These are phyloP conservation scores for Harlomillsia oculata DNA, from an alignment of 1,140 invertebrate species.

Conservation along the genomic window DNA sequence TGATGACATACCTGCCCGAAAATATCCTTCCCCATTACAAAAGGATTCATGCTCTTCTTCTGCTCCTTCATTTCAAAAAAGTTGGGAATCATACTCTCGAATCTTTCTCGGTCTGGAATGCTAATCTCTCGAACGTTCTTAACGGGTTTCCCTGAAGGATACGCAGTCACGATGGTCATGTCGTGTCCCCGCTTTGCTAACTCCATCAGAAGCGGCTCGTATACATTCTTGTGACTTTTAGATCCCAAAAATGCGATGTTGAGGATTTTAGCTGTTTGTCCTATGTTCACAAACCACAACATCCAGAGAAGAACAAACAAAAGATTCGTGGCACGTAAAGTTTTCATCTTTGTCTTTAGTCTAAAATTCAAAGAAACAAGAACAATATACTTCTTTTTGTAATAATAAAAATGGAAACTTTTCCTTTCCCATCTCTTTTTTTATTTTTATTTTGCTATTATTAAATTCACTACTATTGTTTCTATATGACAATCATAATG, in stretches of 20 bases:
- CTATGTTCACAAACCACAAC: too few relatives aligned
- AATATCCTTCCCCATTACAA: background rate
- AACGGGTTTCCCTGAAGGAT: background rate
- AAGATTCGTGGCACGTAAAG: too few relatives aligned
- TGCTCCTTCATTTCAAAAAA: conserved; percentile 11
- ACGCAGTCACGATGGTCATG: conserved; percentile 40
- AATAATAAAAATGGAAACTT: too few relatives aligned
- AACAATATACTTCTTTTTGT: too few relatives aligned
- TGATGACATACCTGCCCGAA: conserved; percentile 4
- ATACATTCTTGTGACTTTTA: conserved; percentile 41
- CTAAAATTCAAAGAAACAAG: too few relatives aligned
- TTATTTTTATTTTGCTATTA: too few relatives aligned
- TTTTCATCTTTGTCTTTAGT: too few relatives aligned
- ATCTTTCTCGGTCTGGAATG: background rate
- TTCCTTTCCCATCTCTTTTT: too few relatives aligned
- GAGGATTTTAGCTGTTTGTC: conserved; percentile 37
- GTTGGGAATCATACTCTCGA: background rate
- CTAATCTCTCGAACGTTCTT: conserved; percentile 17
- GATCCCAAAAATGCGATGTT: conserved; percentile 39
- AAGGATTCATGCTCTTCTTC: background rate
- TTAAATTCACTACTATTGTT: too few relatives aligned
- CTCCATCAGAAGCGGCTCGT: conserved; percentile 38
- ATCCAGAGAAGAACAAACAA: too few relatives aligned
- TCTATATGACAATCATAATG: too few relatives aligned
- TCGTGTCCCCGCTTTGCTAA: conserved; percentile 42